Conservation (phyloP, 2,113 vertebrate genomes). For the Nestor notabilis region DNA sequence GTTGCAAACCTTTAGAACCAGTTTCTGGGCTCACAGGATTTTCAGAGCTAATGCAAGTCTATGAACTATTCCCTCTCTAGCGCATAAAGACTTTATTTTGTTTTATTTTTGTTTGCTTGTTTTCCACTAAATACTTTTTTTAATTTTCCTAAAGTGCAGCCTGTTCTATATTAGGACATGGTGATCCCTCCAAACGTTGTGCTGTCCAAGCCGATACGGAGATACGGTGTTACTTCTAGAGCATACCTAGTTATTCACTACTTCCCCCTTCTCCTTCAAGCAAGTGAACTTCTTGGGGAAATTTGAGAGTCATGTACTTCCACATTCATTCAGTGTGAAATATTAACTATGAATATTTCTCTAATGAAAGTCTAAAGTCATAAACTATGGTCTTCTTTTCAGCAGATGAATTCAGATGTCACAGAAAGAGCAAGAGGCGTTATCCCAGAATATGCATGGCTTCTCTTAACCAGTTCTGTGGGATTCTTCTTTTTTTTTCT, state of each 20-base stretch:
- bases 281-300: background rate
- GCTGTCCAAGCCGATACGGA: background rate
- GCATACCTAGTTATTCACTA: background rate
- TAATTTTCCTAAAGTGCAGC: background rate
- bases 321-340: background rate
- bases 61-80: background rate
- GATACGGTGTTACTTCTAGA: background rate
- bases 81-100: background rate
- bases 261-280: background rate
- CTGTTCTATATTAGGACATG: background rate
- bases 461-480: background rate
- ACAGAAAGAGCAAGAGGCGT: background rate
- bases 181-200: background rate
- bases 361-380: background rate
- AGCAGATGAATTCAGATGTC: background rate
- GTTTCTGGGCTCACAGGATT: background rate
- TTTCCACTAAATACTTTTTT: background rate
- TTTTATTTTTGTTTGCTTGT: background rate
- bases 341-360: background rate
- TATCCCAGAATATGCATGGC: background rate
- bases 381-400: background rate
- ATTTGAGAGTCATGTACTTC: background rate
- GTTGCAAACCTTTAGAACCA: background rate
- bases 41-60: background rate
- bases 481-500: background rate